phyloP scores from a whole-genome alignment of 2,888 invertebrate genomes.

The Epirrhoe alternata region DNA sequence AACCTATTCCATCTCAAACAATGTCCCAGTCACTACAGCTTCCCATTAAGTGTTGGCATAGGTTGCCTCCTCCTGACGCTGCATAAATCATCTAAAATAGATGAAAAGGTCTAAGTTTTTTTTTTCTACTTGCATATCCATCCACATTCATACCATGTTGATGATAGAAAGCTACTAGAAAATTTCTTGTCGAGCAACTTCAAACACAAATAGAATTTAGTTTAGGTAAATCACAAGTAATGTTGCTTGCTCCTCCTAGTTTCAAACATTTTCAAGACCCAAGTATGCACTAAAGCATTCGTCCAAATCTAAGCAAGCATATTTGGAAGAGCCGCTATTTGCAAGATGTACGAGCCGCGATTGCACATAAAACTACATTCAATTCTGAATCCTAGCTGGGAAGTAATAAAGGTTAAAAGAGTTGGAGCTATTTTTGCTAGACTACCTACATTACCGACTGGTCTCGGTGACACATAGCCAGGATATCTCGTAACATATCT shows the following conservation, averaged over 20 bases:
- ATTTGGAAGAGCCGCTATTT: slow-evolving; percentile 32
- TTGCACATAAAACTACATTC: slow-evolving; percentile 29
- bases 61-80: too few relatives aligned
- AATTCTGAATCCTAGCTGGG: slow-evolving; percentile 24
- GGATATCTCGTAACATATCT: slow-evolving; percentile 35
- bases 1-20: too few relatives aligned
- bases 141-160: too few relatives aligned
- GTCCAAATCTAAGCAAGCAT: slow-evolving; percentile 35
- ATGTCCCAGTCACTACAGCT: too few relatives aligned
- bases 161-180: too few relatives aligned
- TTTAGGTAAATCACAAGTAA: not conserved
- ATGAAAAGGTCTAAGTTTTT: too few relatives aligned
- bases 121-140: too few relatives aligned
- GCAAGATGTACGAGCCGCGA: slow-evolving; percentile 26
- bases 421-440: slow-evolving; percentile 22
- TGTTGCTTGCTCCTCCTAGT: not conserved
- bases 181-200: too few relatives aligned
- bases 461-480: slow-evolving; percentile 33
- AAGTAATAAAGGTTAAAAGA: slow-evolving; percentile 16
- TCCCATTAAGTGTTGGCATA: too few relatives aligned
- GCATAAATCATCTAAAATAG: too few relatives aligned
- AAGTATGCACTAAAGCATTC: slow-evolving; percentile 29
- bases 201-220: not conserved
- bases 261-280: slow-evolving; percentile 14
- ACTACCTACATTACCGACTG: slow-evolving; percentile 31